phyloP scores from a whole-genome alignment of 2,797 vertebrate species.

The Urosaurus nigricauda region DNA sequence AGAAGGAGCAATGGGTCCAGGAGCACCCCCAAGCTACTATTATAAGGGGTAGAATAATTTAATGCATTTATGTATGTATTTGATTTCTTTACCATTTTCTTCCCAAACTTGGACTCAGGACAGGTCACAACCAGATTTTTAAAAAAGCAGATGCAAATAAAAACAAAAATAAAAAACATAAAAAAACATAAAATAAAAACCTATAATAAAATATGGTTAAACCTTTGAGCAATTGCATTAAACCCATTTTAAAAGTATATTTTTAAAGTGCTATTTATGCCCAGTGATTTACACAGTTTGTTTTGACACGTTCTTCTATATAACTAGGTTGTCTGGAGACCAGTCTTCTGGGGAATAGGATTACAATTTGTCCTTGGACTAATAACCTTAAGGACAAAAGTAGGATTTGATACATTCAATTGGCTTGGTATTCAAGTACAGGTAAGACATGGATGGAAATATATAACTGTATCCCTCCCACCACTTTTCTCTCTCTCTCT shows the following conservation, averaged over 20 bases:
- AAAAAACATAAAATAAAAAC: too few relatives aligned
- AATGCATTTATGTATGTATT: too few relatives aligned
- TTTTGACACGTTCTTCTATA: conserved; percentile 28
- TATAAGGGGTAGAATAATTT: neutral
- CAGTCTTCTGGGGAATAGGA: conserved; percentile 83
- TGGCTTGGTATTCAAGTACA: conserved; percentile 86
- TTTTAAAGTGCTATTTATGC: conserved; percentile 24
- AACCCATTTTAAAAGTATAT: too few relatives aligned
- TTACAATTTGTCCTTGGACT: conserved; percentile 88
- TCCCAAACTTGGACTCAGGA: too few relatives aligned
- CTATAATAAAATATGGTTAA: too few relatives aligned
- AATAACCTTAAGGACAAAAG: conserved; percentile 84
- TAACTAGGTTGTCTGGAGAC: conserved; percentile 83
- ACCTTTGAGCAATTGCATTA: too few relatives aligned
- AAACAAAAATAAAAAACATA: too few relatives aligned
- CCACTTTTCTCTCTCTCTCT: neutral
- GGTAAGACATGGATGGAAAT: conserved; percentile 71
- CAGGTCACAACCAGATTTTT: too few relatives aligned
- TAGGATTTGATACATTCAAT: conserved; percentile 80
- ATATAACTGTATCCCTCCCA: neutral
- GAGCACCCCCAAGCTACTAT: too few relatives aligned
- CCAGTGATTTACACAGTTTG: neutral
- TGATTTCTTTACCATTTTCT: too few relatives aligned
- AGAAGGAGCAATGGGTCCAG: too few relatives aligned
- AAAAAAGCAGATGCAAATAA: too few relatives aligned